Evolutionary conservation across 2,797 vertebrate genomes (phyloP).

Genomic region (Mico argentatus): DNA sequence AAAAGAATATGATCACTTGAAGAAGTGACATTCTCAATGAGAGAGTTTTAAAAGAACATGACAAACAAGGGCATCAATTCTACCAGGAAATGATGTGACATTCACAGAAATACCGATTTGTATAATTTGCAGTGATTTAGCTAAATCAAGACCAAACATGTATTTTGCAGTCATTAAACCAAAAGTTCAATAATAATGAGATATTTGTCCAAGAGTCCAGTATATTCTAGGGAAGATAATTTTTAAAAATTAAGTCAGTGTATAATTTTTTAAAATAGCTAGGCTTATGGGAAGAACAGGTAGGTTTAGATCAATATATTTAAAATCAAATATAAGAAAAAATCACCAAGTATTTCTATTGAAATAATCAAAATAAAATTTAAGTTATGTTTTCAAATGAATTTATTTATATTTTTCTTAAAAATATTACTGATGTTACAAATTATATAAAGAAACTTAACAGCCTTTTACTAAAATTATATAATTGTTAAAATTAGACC

Average conservation of each 20-base stretch:
- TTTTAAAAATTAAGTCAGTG: neutral
- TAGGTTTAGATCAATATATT: neutral
- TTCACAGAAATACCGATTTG: neutral
- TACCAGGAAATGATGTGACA: neutral
- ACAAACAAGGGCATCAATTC: neutral
- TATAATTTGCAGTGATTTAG: neutral
- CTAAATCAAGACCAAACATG: neutral
- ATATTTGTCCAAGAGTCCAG: neutral
- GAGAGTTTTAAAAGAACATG: neutral
- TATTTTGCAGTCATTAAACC: neutral
- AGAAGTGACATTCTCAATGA: slow-evolving; percentile 40
- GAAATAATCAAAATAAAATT: slow-evolving; percentile 32
- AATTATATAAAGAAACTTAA: neutral
- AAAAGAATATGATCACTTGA: slow-evolving; percentile 28
- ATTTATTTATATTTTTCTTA: neutral
- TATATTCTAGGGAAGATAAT: neutral
- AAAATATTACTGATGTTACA: neutral
- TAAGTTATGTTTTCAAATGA: neutral
- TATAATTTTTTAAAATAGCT: slow-evolving; percentile 5
- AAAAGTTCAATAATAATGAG: neutral
- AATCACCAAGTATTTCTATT: neutral
- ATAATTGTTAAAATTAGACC: neutral
- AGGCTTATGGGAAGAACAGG: neutral
- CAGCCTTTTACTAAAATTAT: neutral
- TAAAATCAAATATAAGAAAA: neutral